Evolutionary conservation across 2,888 invertebrate genomes (phyloP).

Genomic region (Mystacides longicornis): DNA sequence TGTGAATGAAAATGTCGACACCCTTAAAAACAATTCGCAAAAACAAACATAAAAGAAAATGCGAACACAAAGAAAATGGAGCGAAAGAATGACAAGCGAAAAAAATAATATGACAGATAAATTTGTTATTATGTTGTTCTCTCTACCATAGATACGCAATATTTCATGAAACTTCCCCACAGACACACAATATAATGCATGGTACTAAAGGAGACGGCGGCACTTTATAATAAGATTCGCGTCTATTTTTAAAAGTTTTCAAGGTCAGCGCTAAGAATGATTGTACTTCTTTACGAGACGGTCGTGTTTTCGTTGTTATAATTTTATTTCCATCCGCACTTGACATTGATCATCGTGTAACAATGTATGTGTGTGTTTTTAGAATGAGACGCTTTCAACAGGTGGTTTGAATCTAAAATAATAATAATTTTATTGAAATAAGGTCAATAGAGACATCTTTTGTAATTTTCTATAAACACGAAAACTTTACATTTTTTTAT

Average conservation of each 20-base stretch:
- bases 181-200: too few relatives aligned
- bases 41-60: too few relatives aligned
- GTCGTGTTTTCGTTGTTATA: conserved; percentile 3
- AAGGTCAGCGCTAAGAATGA: conserved; percentile 3
- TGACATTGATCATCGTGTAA: conserved; percentile 1
- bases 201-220: too few relatives aligned
- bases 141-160: too few relatives aligned
- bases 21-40: too few relatives aligned
- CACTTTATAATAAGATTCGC: conserved; percentile 3
- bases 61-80: too few relatives aligned
- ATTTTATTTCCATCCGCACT: neutral
- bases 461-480: neutral
- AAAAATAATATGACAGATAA: too few relatives aligned
- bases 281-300: neutral
- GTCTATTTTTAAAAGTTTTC: neutral
- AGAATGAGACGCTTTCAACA: conserved; percentile 14
- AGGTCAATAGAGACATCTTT: conserved; percentile 8
- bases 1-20: too few relatives aligned
- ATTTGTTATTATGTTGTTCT: too few relatives aligned
- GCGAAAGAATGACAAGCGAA: too few relatives aligned
- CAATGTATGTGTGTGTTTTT: neutral
- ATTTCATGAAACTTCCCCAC: too few relatives aligned
- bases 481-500: neutral
- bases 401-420: conserved; percentile 12
- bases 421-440: neutral